These are phyloP conservation scores for Liposcelis brunnea DNA, from an alignment of 2,888 invertebrate genomes.

Conservation along the genomic window DNA sequence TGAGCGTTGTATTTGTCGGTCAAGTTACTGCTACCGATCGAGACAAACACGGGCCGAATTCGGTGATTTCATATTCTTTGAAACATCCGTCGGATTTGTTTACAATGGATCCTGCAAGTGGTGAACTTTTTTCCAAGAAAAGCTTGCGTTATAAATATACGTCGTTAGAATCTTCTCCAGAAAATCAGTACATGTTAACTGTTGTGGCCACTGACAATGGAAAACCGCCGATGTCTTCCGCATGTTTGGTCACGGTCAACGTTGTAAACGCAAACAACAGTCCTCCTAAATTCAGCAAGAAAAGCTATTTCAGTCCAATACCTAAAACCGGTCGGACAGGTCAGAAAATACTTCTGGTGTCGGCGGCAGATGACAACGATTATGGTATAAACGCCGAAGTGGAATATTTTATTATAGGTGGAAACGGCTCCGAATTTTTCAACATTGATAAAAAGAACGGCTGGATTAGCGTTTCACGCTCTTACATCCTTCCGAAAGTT, in stretches of 20 bases:
- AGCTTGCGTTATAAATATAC: conserved; percentile 68
- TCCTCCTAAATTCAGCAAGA: conserved; percentile 62
- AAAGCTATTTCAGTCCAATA: conserved; percentile 61
- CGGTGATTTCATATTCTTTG: conserved; percentile 73
- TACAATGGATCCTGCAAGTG: conserved; percentile 82
- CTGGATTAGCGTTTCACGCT: conserved; percentile 56
- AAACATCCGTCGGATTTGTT: conserved; percentile 82
- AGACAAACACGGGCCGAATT: conserved; percentile 85
- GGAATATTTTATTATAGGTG: conserved; percentile 52
- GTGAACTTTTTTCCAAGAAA: conserved; percentile 74
- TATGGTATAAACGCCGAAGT: conserved; percentile 81
- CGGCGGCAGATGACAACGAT: conserved; percentile 60
- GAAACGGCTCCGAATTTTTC: conserved; percentile 63
- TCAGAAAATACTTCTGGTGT: conserved; percentile 52
- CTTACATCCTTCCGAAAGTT: conserved; percentile 23
- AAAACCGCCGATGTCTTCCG: conserved; percentile 84
- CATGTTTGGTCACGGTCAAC: conserved; percentile 68
- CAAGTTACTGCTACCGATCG: conserved; percentile 75
- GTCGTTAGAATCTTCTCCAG: conserved; percentile 63
- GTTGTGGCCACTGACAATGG: conserved; percentile 90
- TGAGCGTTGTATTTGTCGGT: conserved; percentile 61
- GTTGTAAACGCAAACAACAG: conserved; percentile 88
- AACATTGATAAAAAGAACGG: conserved; percentile 57
- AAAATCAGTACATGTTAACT: conserved; percentile 73
- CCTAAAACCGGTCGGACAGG: conserved; percentile 57